Conservation (phyloP, 64 coral and sea anemone species). For the Stichodactyla mertensii region DNA sequence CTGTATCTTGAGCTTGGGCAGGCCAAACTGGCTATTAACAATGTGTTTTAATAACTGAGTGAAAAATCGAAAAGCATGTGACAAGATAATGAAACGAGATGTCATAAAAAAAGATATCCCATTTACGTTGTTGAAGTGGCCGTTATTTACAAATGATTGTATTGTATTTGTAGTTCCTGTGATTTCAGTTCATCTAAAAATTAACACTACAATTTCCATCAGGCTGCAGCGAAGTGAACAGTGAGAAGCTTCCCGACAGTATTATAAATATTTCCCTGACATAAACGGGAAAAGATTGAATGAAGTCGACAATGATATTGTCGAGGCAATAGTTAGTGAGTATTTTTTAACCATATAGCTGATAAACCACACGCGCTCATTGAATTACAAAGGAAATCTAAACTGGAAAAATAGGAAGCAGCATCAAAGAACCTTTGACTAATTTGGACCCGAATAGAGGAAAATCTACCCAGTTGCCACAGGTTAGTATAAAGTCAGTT, state of each 20-base stretch:
- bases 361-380: no score
- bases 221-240: not conserved
- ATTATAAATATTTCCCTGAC: slow-evolving; percentile 13
- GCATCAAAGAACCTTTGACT: no score
- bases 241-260: not conserved
- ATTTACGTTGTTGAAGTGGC: no score
- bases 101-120: no score
- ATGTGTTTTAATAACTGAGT: no score
- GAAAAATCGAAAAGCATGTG: no score
- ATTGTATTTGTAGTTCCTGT: not conserved
- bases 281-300: not conserved
- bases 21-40: not conserved
- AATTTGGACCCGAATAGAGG: no score
- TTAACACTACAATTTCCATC: not conserved
- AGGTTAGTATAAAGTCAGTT: no score
- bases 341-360: not conserved
- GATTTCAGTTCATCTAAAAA: not conserved
- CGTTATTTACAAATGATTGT: not conserved
- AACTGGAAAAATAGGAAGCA: no score
- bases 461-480: no score
- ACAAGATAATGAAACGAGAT: no score
- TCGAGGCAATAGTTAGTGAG: slow-evolving; percentile 13
- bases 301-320: not conserved
- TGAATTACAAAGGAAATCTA: no score
- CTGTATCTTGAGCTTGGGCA: not conserved